Evolutionary conservation across 2,888 invertebrate species (phyloP).

Genomic region (Caradrina kadenii): DNA sequence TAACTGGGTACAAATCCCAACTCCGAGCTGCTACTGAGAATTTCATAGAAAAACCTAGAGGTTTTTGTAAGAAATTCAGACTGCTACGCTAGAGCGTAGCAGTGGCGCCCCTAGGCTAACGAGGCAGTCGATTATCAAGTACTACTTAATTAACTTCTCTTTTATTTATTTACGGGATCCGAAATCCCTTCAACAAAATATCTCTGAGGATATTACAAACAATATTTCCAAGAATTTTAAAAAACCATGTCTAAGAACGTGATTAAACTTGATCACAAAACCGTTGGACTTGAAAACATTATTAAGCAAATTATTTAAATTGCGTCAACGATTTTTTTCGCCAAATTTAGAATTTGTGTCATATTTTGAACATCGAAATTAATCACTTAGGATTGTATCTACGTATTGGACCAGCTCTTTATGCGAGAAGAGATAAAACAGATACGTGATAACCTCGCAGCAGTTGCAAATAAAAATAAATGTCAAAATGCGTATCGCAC

Average conservation of each 20-base stretch:
- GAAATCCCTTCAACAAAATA: slow-evolving; percentile 1
- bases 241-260: not conserved
- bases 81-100: no score
- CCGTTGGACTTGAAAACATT: slow-evolving; percentile 9
- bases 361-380: slow-evolving; percentile 14
- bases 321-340: not conserved
- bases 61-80: no score
- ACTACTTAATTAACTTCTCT: slow-evolving; percentile 7
- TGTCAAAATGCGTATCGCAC: slow-evolving; percentile 62
- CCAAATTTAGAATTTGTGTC: slow-evolving; percentile 10
- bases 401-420: not conserved
- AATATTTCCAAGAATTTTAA: slow-evolving; percentile 22
- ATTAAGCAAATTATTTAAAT: not conserved
- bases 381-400: slow-evolving; percentile 18
- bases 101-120: no score
- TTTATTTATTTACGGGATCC: slow-evolving; percentile 2
- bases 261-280: slow-evolving; percentile 15
- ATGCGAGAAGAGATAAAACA: slow-evolving; percentile 53
- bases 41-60: no score
- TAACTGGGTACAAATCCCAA: no score
- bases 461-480: slow-evolving; percentile 64
- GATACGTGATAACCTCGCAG: slow-evolving; percentile 59
- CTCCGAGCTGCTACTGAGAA: no score
- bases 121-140: no score
- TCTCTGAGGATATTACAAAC: slow-evolving; percentile 5